phyloP scores from a whole-genome alignment of 2,113 vertebrate species.

The Ictidomys tridecemlineatus region DNA sequence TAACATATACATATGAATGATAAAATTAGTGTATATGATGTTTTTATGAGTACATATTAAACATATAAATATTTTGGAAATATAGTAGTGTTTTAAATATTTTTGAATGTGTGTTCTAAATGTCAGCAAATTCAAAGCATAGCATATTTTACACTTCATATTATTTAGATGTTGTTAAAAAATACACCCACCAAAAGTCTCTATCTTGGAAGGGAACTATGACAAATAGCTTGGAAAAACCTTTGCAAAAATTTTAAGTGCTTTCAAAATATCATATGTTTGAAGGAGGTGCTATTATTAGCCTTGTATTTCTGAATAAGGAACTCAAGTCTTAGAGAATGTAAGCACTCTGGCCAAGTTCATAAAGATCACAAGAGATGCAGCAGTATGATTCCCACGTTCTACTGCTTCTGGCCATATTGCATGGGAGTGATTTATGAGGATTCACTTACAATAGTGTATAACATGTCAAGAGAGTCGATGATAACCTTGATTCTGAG shows the following conservation, averaged over 20 bases:
- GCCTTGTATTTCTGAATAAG: not conserved
- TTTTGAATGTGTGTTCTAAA: slow-evolving; percentile 15
- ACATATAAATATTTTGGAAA: not conserved
- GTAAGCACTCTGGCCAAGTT: not conserved
- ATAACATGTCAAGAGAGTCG: not conserved
- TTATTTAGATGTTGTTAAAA: slow-evolving; percentile 60
- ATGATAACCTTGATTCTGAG: not conserved
- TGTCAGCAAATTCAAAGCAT: slow-evolving; percentile 33
- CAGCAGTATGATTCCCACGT: not conserved
- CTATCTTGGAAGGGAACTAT: slow-evolving; percentile 24
- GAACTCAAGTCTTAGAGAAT: not conserved
- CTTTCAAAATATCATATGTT: slow-evolving; percentile 57
- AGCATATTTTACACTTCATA: slow-evolving; percentile 55
- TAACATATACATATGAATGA: not conserved
- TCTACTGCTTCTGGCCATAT: not conserved
- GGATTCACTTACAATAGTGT: not conserved
- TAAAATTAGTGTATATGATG: not conserved
- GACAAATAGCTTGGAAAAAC: slow-evolving; percentile 51
- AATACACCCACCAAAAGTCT: slow-evolving; percentile 47
- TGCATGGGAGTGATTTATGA: not conserved
- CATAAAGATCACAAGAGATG: not conserved
- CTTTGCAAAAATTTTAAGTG: slow-evolving; percentile 15
- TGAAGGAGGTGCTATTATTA: slow-evolving; percentile 12
- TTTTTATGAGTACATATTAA: slow-evolving; percentile 18
- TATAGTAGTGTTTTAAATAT: slow-evolving; percentile 12